Evolutionary conservation across 2,888 invertebrate species (phyloP), one percentile per base, ranked within the genome.

Genomic region (Pseudococcus jackbeardsleyi): DNA sequence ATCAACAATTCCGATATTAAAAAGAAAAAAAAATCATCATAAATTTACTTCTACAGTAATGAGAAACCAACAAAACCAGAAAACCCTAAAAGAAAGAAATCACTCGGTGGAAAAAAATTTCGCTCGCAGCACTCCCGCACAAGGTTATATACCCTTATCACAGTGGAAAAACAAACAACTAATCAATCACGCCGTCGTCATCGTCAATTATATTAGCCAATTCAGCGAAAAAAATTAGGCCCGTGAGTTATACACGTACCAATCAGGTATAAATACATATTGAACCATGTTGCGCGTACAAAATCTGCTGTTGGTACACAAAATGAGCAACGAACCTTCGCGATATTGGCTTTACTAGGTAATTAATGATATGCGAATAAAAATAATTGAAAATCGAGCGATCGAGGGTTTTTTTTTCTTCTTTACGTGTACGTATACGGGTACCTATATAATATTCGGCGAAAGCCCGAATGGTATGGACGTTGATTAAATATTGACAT

Each of bases 401-500:
- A 17, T 72, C 72, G 72, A 33, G 72, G 19, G 9, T 6, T 12
- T 72, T 68, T 68, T 68, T 68, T 72, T 72, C 33, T 33, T 39
- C 12, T 8, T 72, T 0, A 2, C 6, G 33, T 64, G 19, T 5
- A 19, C 8, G 59, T 22, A 64, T 42, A 42, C 42, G 42, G 42
- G 42, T 42, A 42, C 42, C 42, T 42, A 42, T 42, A 42, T 64
- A 64, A 54, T 22, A 19, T 64, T 64, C 64, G 19, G 12, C 22
- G 22, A 59, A 9, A 54, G n/a, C 33, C 26, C 26, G 72, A 72
- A 33, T 72, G 72, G 72, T 72, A 33, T 33, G 72, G 72, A 72
- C 72, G 72, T 72, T 72, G 72, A 72, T 72, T 72, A 72, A 72
- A 72, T 72, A 72, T 72, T 72, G 72, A 72, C 72, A 72, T 72